Conservation (phyloP, 2,888 invertebrate species). For the Apotomis turbidana region DNA sequence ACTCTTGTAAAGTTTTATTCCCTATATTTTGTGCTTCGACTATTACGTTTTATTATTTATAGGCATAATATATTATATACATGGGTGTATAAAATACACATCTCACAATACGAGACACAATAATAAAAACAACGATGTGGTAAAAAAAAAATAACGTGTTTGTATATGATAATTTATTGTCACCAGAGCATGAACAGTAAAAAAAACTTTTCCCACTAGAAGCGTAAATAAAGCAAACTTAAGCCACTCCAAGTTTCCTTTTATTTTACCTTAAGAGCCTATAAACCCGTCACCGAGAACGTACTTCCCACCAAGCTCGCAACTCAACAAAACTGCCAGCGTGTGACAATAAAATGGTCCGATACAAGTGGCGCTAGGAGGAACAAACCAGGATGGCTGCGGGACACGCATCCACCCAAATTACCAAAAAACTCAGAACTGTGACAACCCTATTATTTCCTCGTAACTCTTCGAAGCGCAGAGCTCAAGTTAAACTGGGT, state of each 20-base stretch:
- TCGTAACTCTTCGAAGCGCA: conserved; percentile 45
- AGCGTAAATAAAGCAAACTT: conserved; percentile 59
- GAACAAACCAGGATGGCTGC: conserved; percentile 69
- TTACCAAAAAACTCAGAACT: conserved; percentile 56
- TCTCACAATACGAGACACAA: no score
- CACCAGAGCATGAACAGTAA: conserved; percentile 2
- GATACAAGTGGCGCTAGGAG: conserved; percentile 79
- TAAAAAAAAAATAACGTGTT: no score
- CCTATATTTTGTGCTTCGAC: background rate
- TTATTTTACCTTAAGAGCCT: conserved; percentile 72
- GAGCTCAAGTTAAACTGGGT: conserved; percentile 60
- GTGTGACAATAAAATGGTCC: conserved; percentile 78
- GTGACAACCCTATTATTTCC: conserved; percentile 30
- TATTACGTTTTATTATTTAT: conserved; percentile 17
- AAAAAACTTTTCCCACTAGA: conserved; percentile 39
- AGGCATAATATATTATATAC: no score
- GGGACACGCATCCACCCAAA: conserved; percentile 69
- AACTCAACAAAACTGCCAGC: conserved; percentile 70
- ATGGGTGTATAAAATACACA: no score
- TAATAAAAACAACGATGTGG: no score
- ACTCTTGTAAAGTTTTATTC: no score
- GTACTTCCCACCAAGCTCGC: conserved; percentile 72
- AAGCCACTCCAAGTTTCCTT: conserved; percentile 73
- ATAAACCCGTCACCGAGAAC: conserved; percentile 76
- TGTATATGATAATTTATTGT: no score